Evolutionary conservation across 1,140 invertebrate genomes (phyloP).

Genomic region (Teleogryllus occipitalis): DNA sequence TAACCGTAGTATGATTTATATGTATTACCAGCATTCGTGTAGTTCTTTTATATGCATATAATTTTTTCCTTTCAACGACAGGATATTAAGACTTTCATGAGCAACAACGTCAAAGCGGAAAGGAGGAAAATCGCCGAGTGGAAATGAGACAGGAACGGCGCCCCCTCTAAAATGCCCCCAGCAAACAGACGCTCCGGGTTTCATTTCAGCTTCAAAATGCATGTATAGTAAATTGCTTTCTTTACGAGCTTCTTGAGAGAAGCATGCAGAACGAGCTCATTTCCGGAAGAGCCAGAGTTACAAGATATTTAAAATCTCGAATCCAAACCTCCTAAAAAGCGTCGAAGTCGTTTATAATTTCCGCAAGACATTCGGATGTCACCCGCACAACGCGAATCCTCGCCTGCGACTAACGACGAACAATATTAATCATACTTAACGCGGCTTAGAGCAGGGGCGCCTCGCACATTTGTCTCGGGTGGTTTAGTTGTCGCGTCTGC

Average conservation of each 20-base stretch:
- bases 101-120: background rate
- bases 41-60: background rate
- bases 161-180: background rate
- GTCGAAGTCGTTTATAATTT: constrained; percentile 2
- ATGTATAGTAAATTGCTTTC: background rate
- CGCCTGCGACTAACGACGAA: background rate
- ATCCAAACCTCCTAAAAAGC: background rate
- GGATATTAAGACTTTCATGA: background rate
- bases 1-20: too few species aligned
- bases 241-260: background rate
- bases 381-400: background rate
- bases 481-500: background rate
- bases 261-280: background rate
- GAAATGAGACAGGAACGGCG: background rate
- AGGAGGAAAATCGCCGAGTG: background rate
- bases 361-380: background rate
- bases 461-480: background rate
- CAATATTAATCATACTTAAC: background rate
- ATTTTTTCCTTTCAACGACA: background rate
- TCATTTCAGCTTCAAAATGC: constrained; percentile 1
- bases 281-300: background rate
- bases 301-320: constrained; percentile 2
- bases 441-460: background rate
- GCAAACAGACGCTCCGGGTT: background rate
- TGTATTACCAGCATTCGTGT: too few species aligned